These are phyloP conservation scores for Hydrophis major DNA, from an alignment of 2,797 vertebrate species.

Conservation along the genomic window DNA sequence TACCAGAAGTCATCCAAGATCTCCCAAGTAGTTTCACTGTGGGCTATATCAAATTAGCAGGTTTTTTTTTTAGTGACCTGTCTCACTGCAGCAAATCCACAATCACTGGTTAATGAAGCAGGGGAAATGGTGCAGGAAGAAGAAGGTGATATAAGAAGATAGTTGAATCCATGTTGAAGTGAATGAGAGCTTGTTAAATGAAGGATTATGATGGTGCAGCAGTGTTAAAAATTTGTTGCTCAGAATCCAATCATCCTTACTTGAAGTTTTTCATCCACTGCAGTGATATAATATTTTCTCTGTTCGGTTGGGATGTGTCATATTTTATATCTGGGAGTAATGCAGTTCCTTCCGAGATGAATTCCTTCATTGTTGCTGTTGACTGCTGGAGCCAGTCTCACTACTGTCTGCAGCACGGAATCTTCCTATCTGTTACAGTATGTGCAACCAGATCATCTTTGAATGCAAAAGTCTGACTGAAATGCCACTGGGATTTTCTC, in stretches of 20 bases:
- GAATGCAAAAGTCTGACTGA: background rate
- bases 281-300: slow-evolving; percentile 1
- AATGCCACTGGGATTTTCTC: background rate
- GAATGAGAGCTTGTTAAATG: background rate
- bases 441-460: background rate
- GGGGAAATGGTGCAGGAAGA: slow-evolving; percentile 41
- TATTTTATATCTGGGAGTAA: slow-evolving; percentile 6
- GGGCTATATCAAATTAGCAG: slow-evolving; percentile 85
- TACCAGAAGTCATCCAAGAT: slow-evolving; percentile 79
- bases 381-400: background rate
- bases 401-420: background rate
- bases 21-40: slow-evolving; percentile 90
- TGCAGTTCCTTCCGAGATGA: background rate
- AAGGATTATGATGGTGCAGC: background rate
- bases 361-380: background rate
- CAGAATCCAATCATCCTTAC: background rate
- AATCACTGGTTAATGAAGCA: slow-evolving; percentile 64
- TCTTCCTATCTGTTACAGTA: background rate
- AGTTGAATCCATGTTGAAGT: background rate
- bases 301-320: background rate
- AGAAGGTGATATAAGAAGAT: background rate
- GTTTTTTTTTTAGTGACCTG: slow-evolving; percentile 74
- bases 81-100: slow-evolving; percentile 86
- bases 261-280: background rate
- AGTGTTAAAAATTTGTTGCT: background rate